A percentile compares a stretch with the other conserved stretches of the same genome.
These are phyloP conservation scores for Mycteria americana DNA, from an alignment of 2,797 vertebrate species.

Conservation along the genomic window DNA sequence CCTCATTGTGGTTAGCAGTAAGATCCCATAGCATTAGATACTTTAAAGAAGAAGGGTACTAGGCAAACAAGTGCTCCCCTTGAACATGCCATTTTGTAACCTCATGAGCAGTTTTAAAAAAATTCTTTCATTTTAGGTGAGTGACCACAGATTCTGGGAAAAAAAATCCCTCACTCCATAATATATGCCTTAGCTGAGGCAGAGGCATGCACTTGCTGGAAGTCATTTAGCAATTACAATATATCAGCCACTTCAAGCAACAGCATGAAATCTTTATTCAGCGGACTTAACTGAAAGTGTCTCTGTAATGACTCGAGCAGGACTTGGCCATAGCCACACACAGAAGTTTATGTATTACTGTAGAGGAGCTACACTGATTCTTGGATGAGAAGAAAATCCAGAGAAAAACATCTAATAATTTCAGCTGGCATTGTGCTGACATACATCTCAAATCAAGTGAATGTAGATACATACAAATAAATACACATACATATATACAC, in stretches of 20 bases:
- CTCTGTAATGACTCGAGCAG: background rate
- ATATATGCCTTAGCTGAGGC: background rate
- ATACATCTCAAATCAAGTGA: background rate
- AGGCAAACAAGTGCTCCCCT: background rate
- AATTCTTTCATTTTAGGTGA: background rate
- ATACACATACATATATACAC: background rate
- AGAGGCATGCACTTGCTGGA: background rate
- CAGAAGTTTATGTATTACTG: background rate
- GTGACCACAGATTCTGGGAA: background rate
- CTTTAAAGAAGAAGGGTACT: background rate
- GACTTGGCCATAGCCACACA: background rate
- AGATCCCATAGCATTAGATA: background rate
- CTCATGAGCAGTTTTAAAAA: background rate
- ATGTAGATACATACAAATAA: background rate
- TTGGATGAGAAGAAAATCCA: background rate
- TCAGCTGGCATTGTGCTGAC: background rate
- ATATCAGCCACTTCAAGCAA: background rate
- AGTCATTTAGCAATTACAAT: background rate
- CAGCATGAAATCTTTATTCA: background rate
- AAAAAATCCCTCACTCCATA: rapidly evolving
- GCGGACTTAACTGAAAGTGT: background rate
- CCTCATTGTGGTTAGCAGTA: background rate
- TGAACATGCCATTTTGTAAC: background rate
- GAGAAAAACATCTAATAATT: background rate
- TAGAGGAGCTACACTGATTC: background rate